Evolutionary conservation across 1,140 invertebrate genomes (phyloP), one percentile per base, ranked within the genome.

Genomic region (Caenorhabditis tropicalis): DNA sequence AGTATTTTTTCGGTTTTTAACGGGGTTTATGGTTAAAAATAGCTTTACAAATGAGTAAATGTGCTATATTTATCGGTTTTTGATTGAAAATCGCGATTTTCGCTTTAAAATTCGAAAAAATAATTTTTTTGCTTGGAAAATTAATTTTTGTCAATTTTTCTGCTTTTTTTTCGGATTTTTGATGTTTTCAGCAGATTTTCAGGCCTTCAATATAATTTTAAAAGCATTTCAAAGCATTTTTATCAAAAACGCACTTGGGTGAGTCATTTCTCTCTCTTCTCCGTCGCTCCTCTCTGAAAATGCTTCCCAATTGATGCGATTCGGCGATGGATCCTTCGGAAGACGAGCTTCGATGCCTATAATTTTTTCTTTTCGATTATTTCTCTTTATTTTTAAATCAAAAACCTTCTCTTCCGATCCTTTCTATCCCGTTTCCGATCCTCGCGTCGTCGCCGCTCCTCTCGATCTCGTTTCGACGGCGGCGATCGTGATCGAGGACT

Each of bases 301-400:
- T 74, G n/a, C 65, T 74, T 74, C 65, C 65, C 21, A 74, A 43
- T 74, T 74, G 65, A 74, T 74, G 65, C 27, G 65, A 43, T 74
- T 74, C 65, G 15, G 65, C 65, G 21, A 43, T 12, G 2, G 65
- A 74, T 12, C 7, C 24, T 24, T 74, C 65, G 1, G 65, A 74
- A n/a, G 65, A 74, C 24, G 65, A 74, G 65, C 65, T 74, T 5
- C 65, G 65, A 19, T 74, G 65, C n/a, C 65, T 65, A 6, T 19
- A 65, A 58, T 29, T 58, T 29, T 29, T 65, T 33, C 0, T 27
- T 65, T 12, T 65, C 5, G 24, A 36, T 2, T 36, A 10, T 65
- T 3, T 16, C 15, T 5, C 4, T 65, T 5, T 15, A 16, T 51
- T 51, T 19, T 51, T 16, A 9, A 46, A 58, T 31, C n/a, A 29